Base-by-base conservation (phyloP, 2,113 vertebrate species). In the Myotis brandtii region DNA sequence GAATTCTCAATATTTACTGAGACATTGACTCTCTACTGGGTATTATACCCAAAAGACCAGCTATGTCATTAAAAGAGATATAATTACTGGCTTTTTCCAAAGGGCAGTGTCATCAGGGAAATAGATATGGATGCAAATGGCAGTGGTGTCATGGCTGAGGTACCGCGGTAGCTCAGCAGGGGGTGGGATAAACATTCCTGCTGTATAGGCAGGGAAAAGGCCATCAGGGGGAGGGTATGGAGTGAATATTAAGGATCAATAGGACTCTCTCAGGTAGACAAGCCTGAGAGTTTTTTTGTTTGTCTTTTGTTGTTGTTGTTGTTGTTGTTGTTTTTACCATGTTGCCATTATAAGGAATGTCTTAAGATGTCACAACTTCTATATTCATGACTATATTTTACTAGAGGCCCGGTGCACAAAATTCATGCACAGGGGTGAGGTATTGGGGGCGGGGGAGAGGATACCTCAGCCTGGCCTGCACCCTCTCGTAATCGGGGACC, bases 171-270 rank as follows among this genome's bases (percentile, higher is more conserved):
- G 34, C 10, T 21, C n/a, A 25, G 52, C 30, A 67, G 46, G 50
- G 17, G 69, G 34, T 14, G 46, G 48, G 62, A 50, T 32, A 32
- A 56, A 40, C 6, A 21, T 14, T 34, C 54, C 25, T 27, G 16
- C n/a, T 34, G 0, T 14, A 34, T 0, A 21, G 30, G 62, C 25
- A 23, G 43, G 43, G 20, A 23, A 40, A 70, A 52, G 8, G 50
- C 13, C 6, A 18, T 34, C 23, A 67, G 59, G 32, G 21, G 56
- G 23, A 25, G 14, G 64, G 64, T n/a, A 9, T 14, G 12, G 4
- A 21, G 1, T 30, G 30, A 32, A 5, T 20, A 48, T 23, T 1
- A 18, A 23, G n/a, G 4, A 13, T 32, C 21, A 0, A 25, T n/a
- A 59, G 2, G 3, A 52, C 6, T 21, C 0, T 6, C 16, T 5